Conservation (phyloP, 1,140 invertebrate genomes). For the Brachionus rotundiformis region DNA sequence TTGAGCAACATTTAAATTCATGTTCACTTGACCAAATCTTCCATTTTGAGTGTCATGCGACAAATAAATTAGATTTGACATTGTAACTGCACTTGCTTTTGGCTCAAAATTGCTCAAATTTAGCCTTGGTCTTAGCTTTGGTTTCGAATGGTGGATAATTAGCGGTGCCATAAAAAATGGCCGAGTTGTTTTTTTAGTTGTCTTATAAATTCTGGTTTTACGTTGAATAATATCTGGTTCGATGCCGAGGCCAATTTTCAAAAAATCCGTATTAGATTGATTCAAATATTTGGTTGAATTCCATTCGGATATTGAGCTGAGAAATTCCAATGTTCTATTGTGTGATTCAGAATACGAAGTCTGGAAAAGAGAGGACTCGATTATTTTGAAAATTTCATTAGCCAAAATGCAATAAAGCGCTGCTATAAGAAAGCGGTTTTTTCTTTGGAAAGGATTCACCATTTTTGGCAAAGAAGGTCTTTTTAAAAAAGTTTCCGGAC, state of each 20-base stretch:
- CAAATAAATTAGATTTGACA: neutral
- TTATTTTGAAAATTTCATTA: constrained; percentile 49
- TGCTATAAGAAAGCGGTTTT: constrained; percentile 43
- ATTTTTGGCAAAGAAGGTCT: neutral
- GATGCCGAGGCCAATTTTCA: constrained; percentile 38
- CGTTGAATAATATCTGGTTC: neutral
- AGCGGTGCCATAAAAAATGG: constrained; percentile 42
- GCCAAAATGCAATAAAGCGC: constrained; percentile 42
- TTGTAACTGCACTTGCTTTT: neutral
- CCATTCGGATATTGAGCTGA: neutral
- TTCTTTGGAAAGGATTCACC: constrained; percentile 13
- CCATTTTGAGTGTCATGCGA: neutral
- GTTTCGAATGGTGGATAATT: constrained; percentile 31
- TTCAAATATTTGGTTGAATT: neutral
- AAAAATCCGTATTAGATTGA: constrained; percentile 36
- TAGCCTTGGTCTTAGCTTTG: constrained; percentile 26
- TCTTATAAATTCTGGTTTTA: neutral
- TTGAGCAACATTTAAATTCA: constrained; percentile 32
- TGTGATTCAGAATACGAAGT: neutral
- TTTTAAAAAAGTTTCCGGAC: neutral
- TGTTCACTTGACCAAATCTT: neutral
- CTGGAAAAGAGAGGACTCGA: constrained; percentile 33
- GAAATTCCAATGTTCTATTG: neutral
- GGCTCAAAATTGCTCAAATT: neutral
- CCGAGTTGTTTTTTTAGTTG: constrained; percentile 34